Conservation (phyloP, 2,797 vertebrate species). For the Lateolabrax maculatus region DNA sequence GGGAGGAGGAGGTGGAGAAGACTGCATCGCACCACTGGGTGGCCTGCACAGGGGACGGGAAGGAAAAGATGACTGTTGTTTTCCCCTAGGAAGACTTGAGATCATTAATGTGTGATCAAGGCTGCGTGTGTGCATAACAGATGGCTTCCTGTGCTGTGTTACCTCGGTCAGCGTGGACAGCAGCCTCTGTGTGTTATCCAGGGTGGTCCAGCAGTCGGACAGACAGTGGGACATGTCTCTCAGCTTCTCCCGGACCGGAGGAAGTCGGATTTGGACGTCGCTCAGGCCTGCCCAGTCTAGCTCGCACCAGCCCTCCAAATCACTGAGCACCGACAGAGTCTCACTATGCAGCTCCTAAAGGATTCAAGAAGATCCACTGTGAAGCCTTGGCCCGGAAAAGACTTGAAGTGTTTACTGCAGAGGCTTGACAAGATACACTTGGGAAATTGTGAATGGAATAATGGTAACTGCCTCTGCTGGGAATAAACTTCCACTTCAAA, state of each 20-base stretch:
- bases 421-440: conserved; percentile 13
- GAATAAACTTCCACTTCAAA: neutral
- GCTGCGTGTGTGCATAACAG: neutral
- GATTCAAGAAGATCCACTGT: conserved; percentile 17
- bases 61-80: neutral
- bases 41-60: conserved; percentile 70
- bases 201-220: conserved; percentile 86
- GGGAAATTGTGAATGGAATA: conserved; percentile 15
- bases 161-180: conserved; percentile 87
- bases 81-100: neutral
- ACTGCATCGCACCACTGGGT: conserved; percentile 86
- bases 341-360: conserved; percentile 85
- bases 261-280: conserved; percentile 78
- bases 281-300: conserved; percentile 84
- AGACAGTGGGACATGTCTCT: conserved; percentile 87
- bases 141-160: neutral
- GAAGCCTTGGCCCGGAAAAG: conserved; percentile 9
- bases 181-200: conserved; percentile 87
- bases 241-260: conserved; percentile 84
- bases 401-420: conserved; percentile 12
- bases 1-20: conserved; percentile 76
- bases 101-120: neutral
- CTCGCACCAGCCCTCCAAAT: conserved; percentile 84
- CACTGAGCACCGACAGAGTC: conserved; percentile 80
- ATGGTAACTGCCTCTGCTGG: conserved; percentile 1